Evolutionary conservation across 2,113 vertebrate genomes (phyloP).

Genomic region (Galemys pyrenaicus): DNA sequence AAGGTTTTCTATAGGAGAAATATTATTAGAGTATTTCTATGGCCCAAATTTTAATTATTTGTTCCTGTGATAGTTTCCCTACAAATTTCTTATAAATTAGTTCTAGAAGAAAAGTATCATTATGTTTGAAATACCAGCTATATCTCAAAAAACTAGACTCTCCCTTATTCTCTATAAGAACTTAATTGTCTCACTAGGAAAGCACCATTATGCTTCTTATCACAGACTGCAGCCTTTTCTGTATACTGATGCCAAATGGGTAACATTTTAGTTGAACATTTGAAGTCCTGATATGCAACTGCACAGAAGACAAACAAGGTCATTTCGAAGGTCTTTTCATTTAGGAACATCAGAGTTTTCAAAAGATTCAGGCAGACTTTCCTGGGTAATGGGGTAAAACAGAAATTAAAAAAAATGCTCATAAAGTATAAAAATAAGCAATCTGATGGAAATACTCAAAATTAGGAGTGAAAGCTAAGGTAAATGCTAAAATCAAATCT

Average conservation of each 20-base stretch:
- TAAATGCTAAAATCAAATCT: neutral
- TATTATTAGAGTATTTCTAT: neutral
- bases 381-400: neutral
- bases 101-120: conserved; percentile 10
- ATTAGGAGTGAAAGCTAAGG: neutral
- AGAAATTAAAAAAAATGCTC: conserved; percentile 24
- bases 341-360: conserved; percentile 56
- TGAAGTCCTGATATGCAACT: conserved; percentile 51
- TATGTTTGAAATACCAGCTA: conserved; percentile 24
- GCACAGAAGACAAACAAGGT: conserved; percentile 40
- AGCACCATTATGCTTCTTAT: conserved; percentile 1
- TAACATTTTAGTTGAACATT: conserved; percentile 53
- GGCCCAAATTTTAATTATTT: neutral
- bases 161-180: neutral
- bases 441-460: neutral
- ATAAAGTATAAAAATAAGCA: neutral
- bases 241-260: conserved; percentile 47
- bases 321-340: conserved; percentile 59
- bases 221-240: conserved; percentile 53
- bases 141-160: neutral
- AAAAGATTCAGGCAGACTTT: conserved; percentile 21
- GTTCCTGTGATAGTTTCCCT: neutral
- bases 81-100: neutral
- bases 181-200: conserved; percentile 29
- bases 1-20: neutral